Base-by-base conservation (phyloP, 1,140 invertebrate species). In the Drosophila rufa region DNA sequence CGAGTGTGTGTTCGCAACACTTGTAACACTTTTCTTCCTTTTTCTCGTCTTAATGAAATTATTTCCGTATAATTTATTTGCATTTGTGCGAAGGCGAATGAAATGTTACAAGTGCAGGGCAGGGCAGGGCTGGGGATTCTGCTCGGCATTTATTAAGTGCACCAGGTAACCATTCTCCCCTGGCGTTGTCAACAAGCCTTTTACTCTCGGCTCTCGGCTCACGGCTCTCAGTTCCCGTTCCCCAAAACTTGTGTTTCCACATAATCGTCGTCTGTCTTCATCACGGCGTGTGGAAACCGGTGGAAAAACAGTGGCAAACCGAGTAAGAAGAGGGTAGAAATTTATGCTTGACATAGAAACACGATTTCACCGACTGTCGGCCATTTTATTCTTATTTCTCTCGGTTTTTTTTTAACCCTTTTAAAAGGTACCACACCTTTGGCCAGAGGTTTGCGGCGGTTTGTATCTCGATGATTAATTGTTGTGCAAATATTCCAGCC, bases 271-370 rank as follows among this genome's bases (percentile, higher is more conserved):
- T 89, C 79, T 73, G 80, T 80, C 80, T 89, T 87, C 84, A 74
- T 89, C 84, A 60, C 38, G 67, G 57, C 17, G 33, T 15, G 33
- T 15, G 61, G 48, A 19, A 17, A 30, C 8, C 33, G 60, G 61
- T 17, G 50, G 50, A 38, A n/a, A 51, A 74, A 38, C 38, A 51
- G 43, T 43, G 42, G 22, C 43, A 53, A 43, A 55, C 11, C 60
- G 62, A 40, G 50, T 30, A 43, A 30, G 78, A 46, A 71, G 48
- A 75, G 53, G 64, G 71, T 58, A 68, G 48, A 85, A 90, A 90
- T 89, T 85, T 85, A 89, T 89, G 85, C 85, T 90, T 89, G 85
- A 89, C 85, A 89, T 84, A 90, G 85, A 89, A 89, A 90, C 85
- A 85, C 85, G 80, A 89, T 90, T 89, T 90, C 47, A 62, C 80